Percentiles rank a stretch among this genome's conserved stretches.
phyloP scores from a whole-genome alignment of 2,888 invertebrate species.

The Drosophila koepferae region DNA sequence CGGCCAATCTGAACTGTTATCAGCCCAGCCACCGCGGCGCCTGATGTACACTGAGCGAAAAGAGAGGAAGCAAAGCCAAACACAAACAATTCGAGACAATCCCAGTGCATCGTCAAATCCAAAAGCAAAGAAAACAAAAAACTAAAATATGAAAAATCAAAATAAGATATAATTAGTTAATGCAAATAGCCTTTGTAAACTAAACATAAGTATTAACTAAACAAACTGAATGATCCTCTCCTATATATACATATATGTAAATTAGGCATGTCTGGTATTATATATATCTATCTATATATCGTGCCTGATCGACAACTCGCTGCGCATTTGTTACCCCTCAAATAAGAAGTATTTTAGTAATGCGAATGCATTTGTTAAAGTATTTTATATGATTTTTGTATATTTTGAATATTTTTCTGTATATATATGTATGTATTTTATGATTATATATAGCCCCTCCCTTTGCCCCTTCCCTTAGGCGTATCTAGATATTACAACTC shows the following conservation, averaged over 20 bases:
- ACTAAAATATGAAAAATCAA: conserved; percentile 30
- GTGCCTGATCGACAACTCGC: conserved; percentile 21
- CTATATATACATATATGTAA: conserved; percentile 1
- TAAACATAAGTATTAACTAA: conserved; percentile 61
- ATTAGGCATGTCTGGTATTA: conserved; percentile 17
- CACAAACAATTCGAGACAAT: conserved; percentile 65
- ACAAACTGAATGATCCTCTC: conserved; percentile 40
- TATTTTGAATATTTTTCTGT: conserved; percentile 40
- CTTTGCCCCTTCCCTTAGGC: conserved; percentile 13
- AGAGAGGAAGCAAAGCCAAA: conserved; percentile 18
- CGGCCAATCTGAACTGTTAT: conserved; percentile 78
- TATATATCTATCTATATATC: conserved; percentile 8
- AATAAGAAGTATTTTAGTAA: conserved; percentile 40
- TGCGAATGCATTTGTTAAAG: conserved; percentile 58
- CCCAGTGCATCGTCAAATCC: conserved; percentile 65
- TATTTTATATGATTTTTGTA: conserved; percentile 48
- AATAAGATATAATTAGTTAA: conserved; percentile 35
- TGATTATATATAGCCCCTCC: neutral
- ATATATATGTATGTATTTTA: conserved; percentile 47
- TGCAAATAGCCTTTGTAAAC: conserved; percentile 44
- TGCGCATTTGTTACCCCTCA: conserved; percentile 34
- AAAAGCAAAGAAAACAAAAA: conserved; percentile 34
- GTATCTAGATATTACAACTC: conserved; percentile 49
- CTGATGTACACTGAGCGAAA: conserved; percentile 11
- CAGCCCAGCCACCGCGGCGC: conserved; percentile 47